Evolutionary conservation across 2,888 invertebrate genomes (phyloP), one percentile per base, ranked within the genome.

Genomic region (Sinodicranocentrus sp.): DNA sequence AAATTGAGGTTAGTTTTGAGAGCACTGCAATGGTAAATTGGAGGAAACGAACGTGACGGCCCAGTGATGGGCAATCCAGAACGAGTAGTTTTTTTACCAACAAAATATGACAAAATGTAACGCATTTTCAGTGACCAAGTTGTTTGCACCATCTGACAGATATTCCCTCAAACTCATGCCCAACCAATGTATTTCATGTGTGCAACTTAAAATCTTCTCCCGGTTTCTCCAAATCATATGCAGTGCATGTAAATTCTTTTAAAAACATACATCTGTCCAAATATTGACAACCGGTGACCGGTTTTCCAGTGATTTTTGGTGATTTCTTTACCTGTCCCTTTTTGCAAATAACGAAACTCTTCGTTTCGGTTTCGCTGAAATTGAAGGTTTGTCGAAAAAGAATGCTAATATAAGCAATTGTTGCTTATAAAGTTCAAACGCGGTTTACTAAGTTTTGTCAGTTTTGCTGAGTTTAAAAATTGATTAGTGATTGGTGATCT

Each of bases 211-310:
- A 82, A 73, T 73, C 33, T 2, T 21, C 15, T 17, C 26, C 82
- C 82, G 82, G 67, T 33, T 59, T 13, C 82, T 82, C 82, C 82
- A 82, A 82, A 68, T 26, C 82, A 82, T 82, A 43, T 80, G 80
- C 72, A 54, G 33, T 65, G 80, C 63, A 39, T 59, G 71, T 28
- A n/a, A 5, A 19, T n/a, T 59, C 52, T 70, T 71, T 76, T 39
- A 39, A 5, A 65, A 65, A 23, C 23, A 13, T 15, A 44, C 23
- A 17, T 25, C 19, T 5, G 1, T 75, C 5, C 21, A 67, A 25
- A 39, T 48, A 39, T 63, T 71, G 71, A 78, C 78, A 78, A 25
- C 63, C 79, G 59, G 77, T 77, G 70, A 25, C 63, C 79, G 59
- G 77, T 77, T 68, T 26, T 3, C 19, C 71, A 71, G 71, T 71